Conservation (phyloP, 2,113 vertebrate species). For the Neolamprologus ventralis region DNA sequence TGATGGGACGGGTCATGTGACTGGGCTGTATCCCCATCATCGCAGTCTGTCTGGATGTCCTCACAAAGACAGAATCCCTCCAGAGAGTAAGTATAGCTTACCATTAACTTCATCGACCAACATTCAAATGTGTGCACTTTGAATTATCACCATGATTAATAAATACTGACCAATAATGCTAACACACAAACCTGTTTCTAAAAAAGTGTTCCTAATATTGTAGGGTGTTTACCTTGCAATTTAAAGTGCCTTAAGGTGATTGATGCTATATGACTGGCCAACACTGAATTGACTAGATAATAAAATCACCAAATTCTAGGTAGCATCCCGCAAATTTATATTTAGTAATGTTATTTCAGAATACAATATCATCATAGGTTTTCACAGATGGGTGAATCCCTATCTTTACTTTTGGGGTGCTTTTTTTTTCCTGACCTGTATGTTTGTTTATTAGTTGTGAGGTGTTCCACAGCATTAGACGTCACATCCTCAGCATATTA, state of each 20-base stretch:
- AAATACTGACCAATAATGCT: not conserved
- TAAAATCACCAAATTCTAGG: not conserved
- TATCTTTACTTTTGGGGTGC: not conserved
- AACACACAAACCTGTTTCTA: not conserved
- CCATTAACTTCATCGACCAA: not conserved
- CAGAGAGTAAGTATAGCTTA: slow-evolving; percentile 79
- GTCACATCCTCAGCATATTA: not conserved
- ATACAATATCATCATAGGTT: not conserved
- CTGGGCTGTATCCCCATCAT: slow-evolving; percentile 94
- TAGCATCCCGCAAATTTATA: not conserved
- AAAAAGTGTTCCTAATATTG: not conserved
- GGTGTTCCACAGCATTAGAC: not conserved
- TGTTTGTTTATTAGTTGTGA: not conserved
- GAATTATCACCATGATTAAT: not conserved
- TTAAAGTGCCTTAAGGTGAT: not conserved
- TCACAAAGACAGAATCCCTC: slow-evolving; percentile 97
- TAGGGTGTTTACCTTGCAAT: not conserved
- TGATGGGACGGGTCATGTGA: slow-evolving; percentile 94
- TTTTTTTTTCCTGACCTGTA: not conserved
- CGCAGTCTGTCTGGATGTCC: slow-evolving; percentile 97
- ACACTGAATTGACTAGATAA: not conserved
- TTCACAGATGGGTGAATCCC: not conserved
- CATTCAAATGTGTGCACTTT: not conserved
- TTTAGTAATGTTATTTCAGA: not conserved
- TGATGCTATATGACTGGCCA: not conserved